Evolutionary conservation across 2,888 invertebrate genomes (phyloP).

Genomic region (Drosophila yooni): DNA sequence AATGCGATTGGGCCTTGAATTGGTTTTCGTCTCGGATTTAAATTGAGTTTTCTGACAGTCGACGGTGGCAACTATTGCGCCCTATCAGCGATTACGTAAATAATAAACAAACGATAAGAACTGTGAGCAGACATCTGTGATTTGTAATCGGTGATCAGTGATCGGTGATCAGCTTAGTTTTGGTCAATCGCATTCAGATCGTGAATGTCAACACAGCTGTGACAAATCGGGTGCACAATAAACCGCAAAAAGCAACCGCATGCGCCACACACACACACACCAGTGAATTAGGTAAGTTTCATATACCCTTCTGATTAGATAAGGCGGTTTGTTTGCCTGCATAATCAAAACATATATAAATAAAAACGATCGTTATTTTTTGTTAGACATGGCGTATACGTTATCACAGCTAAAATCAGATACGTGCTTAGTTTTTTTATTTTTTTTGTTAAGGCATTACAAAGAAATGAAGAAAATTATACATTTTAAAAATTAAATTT

Average conservation of each 20-base stretch:
- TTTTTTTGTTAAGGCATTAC: neutral
- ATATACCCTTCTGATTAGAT: conserved; percentile 56
- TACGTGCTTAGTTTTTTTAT: neutral
- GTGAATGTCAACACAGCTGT: conserved; percentile 44
- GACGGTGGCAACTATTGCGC: neutral
- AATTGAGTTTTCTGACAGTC: neutral
- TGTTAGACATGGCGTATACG: conserved; percentile 24
- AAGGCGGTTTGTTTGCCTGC: conserved; percentile 14
- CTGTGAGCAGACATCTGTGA: conserved; percentile 1
- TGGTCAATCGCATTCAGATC: conserved; percentile 7
- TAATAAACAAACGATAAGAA: conserved; percentile 30
- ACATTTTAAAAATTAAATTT: neutral
- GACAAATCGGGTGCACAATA: neutral
- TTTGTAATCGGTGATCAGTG: conserved; percentile 9
- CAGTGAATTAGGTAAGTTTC: conserved; percentile 41
- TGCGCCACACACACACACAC: conserved; percentile 32
- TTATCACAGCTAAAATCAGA: neutral
- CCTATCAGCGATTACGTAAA: conserved; percentile 23
- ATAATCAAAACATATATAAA: neutral
- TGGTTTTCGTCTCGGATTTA: neutral
- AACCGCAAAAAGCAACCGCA: conserved; percentile 29
- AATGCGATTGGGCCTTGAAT: conserved; percentile 6
- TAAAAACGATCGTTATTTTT: neutral
- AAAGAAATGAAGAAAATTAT: neutral
- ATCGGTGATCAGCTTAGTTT: conserved; percentile 14